phyloP scores from a whole-genome alignment of 1,140 invertebrate genomes.

The Brachystomella parvula region DNA sequence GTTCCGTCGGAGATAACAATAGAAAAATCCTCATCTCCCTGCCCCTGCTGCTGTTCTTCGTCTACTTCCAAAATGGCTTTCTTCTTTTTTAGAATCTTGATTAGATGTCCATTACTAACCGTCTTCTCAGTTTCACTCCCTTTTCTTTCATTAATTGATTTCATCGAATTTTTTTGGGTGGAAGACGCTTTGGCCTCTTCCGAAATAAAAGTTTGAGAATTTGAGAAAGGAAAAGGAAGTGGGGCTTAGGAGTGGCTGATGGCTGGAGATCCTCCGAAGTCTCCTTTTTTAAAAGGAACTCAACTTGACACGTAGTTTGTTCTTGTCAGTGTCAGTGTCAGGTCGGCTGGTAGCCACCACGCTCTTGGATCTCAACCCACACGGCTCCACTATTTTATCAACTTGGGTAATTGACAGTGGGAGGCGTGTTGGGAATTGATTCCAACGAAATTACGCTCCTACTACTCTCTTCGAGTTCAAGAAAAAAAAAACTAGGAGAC shows the following conservation, averaged over 20 bases:
- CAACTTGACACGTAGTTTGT: constrained; percentile 12
- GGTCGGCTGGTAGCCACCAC: not conserved
- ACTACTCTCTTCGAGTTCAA: too few relatives aligned
- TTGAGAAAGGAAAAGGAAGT: too few relatives aligned
- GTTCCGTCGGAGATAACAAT: not conserved
- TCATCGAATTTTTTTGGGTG: not conserved
- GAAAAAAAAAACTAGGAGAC: not conserved
- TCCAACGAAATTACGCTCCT: not conserved
- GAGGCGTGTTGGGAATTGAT: not conserved
- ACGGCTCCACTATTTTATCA: not conserved
- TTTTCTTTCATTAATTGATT: not conserved
- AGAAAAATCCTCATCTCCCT: not conserved
- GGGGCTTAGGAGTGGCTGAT: not conserved
- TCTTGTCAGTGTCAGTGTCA: constrained; percentile 10
- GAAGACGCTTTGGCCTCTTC: not conserved
- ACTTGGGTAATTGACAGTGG: constrained; percentile 1
- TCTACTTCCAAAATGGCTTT: not conserved
- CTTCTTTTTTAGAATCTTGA: not conserved
- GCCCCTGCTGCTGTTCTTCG: not conserved
- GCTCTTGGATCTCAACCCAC: not conserved
- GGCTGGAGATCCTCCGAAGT: not conserved
- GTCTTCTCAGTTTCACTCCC: not conserved
- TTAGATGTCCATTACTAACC: not conserved
- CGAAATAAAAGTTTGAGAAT: too few relatives aligned
- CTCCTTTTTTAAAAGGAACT: constrained; percentile 4